Evolutionary conservation across 2,113 vertebrate species (phyloP), one percentile per base, ranked within the genome.

Genomic region (Piaya cayana): DNA sequence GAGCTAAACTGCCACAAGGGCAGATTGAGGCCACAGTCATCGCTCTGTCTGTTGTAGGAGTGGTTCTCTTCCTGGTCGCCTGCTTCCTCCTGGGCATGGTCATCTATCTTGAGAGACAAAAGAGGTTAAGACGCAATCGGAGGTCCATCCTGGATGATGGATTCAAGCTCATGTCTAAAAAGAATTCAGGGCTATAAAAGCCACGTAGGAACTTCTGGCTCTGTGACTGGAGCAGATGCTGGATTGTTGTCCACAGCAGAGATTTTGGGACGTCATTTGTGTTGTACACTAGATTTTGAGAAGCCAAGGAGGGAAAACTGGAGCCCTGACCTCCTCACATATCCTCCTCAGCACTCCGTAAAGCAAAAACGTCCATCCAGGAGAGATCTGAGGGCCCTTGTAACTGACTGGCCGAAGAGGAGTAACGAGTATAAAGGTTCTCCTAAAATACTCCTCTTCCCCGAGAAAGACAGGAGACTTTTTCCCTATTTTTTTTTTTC

Each of bases 91-190:
- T 97, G 82, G 97, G 94, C 68, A 39, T 93, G 30, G 83, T 98
- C 32, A 72, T 98, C 88, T 82, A 81, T 21, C 97, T 98, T 0
- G 89, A 96, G 95, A 97, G 75, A 32, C 98, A 98, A 4, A 97
- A 68, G 92, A 93, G 25, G 47, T 47, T 98, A 20, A 94, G 98
- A 7, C 97, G 97, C 65, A 98, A 98, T 76, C 95, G 97, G 39
- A 96, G 98, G 65, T 98, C 98, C 49, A 98, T 98, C 47, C 91
- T 98, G 90, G 98, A 98, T 72, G 98, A 98, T 0, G 97, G 97
- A 52, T 98, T 98, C 97, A 98, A 98, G 47, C 97, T 98, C 79
- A 50, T 98, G 74, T 95, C 97, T 82, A 70, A 96, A 43, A 96
- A 95, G 63, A 96, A 90, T 56, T 29, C 92, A 8, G 94, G 43